Base-by-base conservation (phyloP, 2,797 vertebrate genomes). In the Sebastolobus alascanus region DNA sequence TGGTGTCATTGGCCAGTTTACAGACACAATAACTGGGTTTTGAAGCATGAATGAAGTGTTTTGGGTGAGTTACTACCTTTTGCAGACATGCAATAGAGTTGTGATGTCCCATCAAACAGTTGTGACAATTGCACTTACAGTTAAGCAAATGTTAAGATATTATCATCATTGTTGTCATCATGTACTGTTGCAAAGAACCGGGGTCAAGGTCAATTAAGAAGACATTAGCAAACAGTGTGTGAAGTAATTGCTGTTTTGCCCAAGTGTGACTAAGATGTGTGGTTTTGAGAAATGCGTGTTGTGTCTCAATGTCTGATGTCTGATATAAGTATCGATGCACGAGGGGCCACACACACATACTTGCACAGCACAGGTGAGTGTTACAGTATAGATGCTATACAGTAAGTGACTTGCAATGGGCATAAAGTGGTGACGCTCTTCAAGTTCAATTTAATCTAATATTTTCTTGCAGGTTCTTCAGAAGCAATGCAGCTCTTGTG, bases 401-500 rank as follows among this genome's bases (percentile, higher is more conserved):
- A n/a, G 25, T 16, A 11, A 14, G 20, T 27, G 18, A 40, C 56
- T 38, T 31, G 20, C 14, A 38, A 14, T n/a, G 22, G 3, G 5
- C 16, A 52, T 29, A 25, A 25, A 35, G 7, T 10, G 25, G 6
- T 14, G 1, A 11, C n/a, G 3, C 59, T 46, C 0, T 40, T 29
- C 1, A 27, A 8, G 8, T 66, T 37, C 0, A 27, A 16, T 16
- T 8, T 25, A 8, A 43, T 38, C 3, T 46, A 0, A 18, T 22
- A 11, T 60, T 56, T 60, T 69, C 8, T 52, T 52, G 18, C 68
- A 87, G 77, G 22, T 25, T 33, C 14, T 69, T 76, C 55, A 72
- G 55, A n/a, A 74, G 70, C 27, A 55, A 79, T 86, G 88, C 58
- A 64, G 72, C 55, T 87, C 54, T 77, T 90, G 72, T 85, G 77